Percentiles rank a stretch among this genome's conserved stretches.
Evolutionary conservation across 92 coral and sea anemone genomes (phyloP).

Genomic region (Ricordea florida): DNA sequence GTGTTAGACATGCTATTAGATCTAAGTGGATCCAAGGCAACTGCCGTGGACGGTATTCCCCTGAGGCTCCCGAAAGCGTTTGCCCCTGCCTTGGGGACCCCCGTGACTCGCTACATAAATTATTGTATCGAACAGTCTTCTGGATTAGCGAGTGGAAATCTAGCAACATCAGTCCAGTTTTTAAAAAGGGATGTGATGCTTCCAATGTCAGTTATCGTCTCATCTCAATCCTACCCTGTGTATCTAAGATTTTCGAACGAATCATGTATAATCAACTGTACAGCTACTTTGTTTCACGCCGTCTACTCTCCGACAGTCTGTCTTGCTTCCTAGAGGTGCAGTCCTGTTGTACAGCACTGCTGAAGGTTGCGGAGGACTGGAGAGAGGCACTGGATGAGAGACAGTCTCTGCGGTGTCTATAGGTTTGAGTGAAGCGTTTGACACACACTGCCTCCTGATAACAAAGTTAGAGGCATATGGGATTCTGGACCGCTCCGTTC

Average conservation of each 20-base stretch:
- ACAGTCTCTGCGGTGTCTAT: neutral
- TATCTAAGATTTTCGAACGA: conserved; percentile 8
- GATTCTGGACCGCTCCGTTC: neutral
- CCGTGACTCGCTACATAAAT: conserved; percentile 29
- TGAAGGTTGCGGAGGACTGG: too few species aligned
- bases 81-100: conserved; percentile 21
- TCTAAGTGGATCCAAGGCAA: conserved; percentile 3
- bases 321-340: neutral
- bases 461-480: neutral
- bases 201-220: conserved; percentile 36
- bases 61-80: conserved; percentile 20
- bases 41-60: conserved; percentile 9
- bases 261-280: conserved; percentile 2
- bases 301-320: neutral
- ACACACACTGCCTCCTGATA: neutral
- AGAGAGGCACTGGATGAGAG: neutral
- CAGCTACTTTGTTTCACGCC: neutral
- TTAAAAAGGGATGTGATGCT: conserved; percentile 29
- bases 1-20: neutral
- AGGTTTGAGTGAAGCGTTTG: neutral
- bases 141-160: conserved; percentile 36
- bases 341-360: too few species aligned
- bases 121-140: neutral
- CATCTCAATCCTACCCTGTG: conserved; percentile 7
- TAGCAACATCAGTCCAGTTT: conserved; percentile 40